Percentiles rank a stretch among this genome's conserved stretches.
These are phyloP conservation scores for Drosophila mayaguana DNA, from an alignment of 2,888 invertebrate genomes.

Conservation along the genomic window DNA sequence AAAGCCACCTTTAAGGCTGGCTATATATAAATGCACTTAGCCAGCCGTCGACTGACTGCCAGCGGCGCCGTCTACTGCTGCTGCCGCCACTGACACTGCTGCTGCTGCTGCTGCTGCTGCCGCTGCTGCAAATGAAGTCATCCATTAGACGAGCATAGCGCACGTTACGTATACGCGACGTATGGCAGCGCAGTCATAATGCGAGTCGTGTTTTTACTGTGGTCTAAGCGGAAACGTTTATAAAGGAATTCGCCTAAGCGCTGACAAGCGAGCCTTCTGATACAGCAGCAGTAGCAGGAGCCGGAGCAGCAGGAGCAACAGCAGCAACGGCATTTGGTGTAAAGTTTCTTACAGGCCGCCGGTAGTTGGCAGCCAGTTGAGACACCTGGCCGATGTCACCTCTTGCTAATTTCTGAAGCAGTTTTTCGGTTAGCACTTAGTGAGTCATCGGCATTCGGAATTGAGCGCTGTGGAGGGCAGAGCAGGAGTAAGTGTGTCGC, in stretches of 20 bases:
- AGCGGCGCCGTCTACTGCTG: slow-evolving; percentile 41
- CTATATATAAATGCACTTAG: slow-evolving; percentile 73
- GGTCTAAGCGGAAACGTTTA: slow-evolving; percentile 78
- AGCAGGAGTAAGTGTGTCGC: slow-evolving; percentile 14
- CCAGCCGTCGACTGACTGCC: slow-evolving; percentile 35
- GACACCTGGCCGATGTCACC: slow-evolving; percentile 4
- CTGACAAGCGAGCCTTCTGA: slow-evolving; percentile 37
- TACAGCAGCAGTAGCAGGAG: not conserved
- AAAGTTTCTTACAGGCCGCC: slow-evolving; percentile 1
- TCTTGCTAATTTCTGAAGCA: slow-evolving; percentile 51
- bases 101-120: slow-evolving; percentile 22
- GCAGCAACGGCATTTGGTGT: not conserved
- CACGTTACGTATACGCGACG: slow-evolving; percentile 61
- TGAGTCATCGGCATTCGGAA: slow-evolving; percentile 32
- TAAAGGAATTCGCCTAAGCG: slow-evolving; percentile 75
- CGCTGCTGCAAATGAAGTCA: slow-evolving; percentile 79
- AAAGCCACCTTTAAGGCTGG: slow-evolving; percentile 6
- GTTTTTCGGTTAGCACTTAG: slow-evolving; percentile 27
- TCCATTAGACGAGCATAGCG: slow-evolving; percentile 66
- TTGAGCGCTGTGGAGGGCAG: not conserved
- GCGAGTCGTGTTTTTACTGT: slow-evolving; percentile 51
- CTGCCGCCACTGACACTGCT: slow-evolving; percentile 17
- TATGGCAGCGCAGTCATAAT: slow-evolving; percentile 51
- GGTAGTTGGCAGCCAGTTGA: slow-evolving; percentile 1
- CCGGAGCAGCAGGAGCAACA: not conserved